Conservation (phyloP, 2,113 vertebrate genomes). For the Mystacornis crossleyi region DNA sequence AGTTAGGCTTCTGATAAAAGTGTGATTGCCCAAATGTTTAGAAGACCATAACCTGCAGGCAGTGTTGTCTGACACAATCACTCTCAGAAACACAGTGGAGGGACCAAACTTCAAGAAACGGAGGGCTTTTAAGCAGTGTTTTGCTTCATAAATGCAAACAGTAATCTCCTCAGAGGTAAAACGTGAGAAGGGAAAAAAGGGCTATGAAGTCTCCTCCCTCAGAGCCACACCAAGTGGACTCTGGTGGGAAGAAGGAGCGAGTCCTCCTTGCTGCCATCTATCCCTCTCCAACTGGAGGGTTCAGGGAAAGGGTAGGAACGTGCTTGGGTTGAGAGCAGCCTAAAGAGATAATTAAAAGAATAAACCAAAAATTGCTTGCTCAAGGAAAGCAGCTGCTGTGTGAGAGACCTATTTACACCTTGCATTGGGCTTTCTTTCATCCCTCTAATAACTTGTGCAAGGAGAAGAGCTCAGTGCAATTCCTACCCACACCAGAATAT, state of each 20-base stretch:
- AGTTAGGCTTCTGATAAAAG: neutral
- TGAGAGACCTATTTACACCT: neutral
- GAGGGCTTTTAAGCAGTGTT: neutral
- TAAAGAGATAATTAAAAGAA: neutral
- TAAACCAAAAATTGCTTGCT: neutral
- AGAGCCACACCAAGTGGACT: neutral
- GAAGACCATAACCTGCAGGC: neutral
- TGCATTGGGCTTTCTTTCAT: neutral
- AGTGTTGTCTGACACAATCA: neutral
- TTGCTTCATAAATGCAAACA: neutral
- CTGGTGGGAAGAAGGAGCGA: neutral
- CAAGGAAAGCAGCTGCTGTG: neutral
- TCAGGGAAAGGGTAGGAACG: neutral
- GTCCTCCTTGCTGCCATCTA: neutral
- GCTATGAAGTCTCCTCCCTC: neutral
- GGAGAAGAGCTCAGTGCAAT: neutral
- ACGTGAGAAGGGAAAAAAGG: accelerated
- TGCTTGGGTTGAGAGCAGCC: neutral
- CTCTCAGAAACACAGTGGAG: neutral
- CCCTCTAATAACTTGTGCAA: neutral
- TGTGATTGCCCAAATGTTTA: neutral
- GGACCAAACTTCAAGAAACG: neutral
- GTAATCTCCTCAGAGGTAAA: neutral
- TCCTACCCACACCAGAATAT: neutral
- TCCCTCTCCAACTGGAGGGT: neutral